Base-by-base conservation (phyloP, 2,888 invertebrate species). In the Brachypalpus laphriformis region DNA sequence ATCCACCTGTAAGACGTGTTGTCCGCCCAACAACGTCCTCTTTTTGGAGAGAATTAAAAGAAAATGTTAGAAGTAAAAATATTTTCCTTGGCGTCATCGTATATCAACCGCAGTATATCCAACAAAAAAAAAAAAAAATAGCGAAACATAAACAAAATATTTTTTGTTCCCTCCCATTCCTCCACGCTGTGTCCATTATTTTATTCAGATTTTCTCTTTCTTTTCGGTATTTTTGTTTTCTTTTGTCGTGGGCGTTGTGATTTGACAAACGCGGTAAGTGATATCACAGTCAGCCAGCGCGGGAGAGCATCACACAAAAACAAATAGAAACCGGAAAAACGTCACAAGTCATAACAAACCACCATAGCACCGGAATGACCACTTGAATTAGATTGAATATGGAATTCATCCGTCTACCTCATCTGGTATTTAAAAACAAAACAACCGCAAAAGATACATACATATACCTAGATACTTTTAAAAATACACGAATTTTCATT, bases 1-100 rank as follows among this genome's bases (percentile, higher is more conserved):
- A 14, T 37, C 42, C 68, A 68, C 81, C 74, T 81, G 74, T 61
- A 47, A 56, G 63, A 47, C 7, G 45, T n/a, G 45, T n/a, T 31
- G 59, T 47, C 74, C 65, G 34, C 54, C 16, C 14, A n/a, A 1
- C 47, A 7, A 40, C 28, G 37, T 37, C n/a, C n/a, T 76, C 14
- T 57, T 16, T 31, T 61, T 9, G 11, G 11, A 37, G 11, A 45
- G 54, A 68, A 40, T 54, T 61, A 16, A 68, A 63, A 51, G 7
- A 77, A 61, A 68, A 59, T 49, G 8, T 22, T 11, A 66, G 8
- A 72, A 57, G 59, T 37, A 61, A 37, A 68, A 57, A 57, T 47
- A 28, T 81, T 47, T 49, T 40, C 45, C 18, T 42, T 68, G 61
- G 54, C 81, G 68, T 74, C 74, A 59, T 49, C 22, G 18, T 28